Percentiles rank a stretch among this genome's conserved stretches.
These are phyloP conservation scores for Cyclura pinguis DNA, from an alignment of 2,797 vertebrate species.

Conservation along the genomic window DNA sequence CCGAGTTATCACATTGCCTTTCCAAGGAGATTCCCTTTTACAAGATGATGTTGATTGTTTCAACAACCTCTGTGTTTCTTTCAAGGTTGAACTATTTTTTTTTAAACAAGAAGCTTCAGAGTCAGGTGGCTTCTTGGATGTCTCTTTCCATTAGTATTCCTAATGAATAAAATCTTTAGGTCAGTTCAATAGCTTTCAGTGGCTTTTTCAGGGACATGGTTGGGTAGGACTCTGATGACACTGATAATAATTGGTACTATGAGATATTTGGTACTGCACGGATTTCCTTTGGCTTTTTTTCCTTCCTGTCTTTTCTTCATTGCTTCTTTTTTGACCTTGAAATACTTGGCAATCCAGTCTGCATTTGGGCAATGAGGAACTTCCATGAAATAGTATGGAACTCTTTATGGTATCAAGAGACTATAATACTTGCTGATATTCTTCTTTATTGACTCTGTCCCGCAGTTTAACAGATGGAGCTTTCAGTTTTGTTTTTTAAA, in stretches of 20 bases:
- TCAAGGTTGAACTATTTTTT: conserved; percentile 73
- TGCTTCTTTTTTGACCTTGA: not conserved
- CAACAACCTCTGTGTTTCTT: conserved; percentile 68
- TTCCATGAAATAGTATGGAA: not conserved
- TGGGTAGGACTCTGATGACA: not conserved
- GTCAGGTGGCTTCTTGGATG: conserved; percentile 63
- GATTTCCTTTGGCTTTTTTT: not conserved
- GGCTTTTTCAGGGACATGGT: not conserved
- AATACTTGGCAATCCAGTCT: not conserved
- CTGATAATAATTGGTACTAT: not conserved
- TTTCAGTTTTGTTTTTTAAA: not conserved
- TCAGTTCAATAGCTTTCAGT: not conserved
- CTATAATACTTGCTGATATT: not conserved
- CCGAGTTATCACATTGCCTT: conserved; percentile 66
- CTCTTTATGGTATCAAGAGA: not conserved
- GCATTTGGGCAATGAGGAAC: not conserved
- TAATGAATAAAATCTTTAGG: not conserved
- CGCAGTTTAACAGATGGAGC: not conserved
- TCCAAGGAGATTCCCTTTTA: conserved; percentile 63
- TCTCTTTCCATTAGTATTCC: conserved; percentile 11
- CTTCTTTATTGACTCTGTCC: not conserved
- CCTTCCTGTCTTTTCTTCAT: too few relatives aligned
- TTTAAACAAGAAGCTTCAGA: conserved; percentile 61
- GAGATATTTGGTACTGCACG: not conserved
- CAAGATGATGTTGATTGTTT: conserved; percentile 51